Evolutionary conservation across 2,113 vertebrate genomes (phyloP).

Genomic region (Coreoperca whiteheadi): DNA sequence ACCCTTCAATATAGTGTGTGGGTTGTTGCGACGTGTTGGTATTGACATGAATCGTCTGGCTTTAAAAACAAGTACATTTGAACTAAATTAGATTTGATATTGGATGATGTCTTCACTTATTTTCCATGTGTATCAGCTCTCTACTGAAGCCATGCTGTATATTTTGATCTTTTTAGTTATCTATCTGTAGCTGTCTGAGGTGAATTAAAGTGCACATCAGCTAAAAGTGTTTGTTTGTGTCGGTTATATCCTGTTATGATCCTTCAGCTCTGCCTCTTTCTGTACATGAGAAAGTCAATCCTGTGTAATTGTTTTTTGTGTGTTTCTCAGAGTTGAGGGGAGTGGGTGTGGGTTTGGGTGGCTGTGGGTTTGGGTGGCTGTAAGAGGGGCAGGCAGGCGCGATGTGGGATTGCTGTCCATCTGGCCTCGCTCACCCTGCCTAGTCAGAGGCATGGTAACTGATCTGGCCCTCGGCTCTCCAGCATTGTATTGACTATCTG

Average conservation of each 20-base stretch:
- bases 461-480: conserved; percentile 61
- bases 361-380: conserved; percentile 31
- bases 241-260: conserved; percentile 26
- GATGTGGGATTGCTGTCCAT: conserved; percentile 50
- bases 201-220: conserved; percentile 4
- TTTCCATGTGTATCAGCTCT: neutral
- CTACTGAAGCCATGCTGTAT: neutral
- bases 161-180: conserved; percentile 11
- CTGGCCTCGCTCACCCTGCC: conserved; percentile 63
- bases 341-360: conserved; percentile 34
- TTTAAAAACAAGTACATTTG: neutral
- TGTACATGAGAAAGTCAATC: conserved; percentile 1
- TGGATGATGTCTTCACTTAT: neutral
- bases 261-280: neutral
- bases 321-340: neutral
- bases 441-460: conserved; percentile 55
- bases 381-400: neutral
- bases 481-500: conserved; percentile 61
- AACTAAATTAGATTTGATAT: neutral
- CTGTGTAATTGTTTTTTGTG: conserved; percentile 17
- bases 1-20: too few relatives aligned
- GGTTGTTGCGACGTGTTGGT: too few relatives aligned
- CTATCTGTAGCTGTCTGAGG: conserved; percentile 8
- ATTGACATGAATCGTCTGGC: too few relatives aligned
- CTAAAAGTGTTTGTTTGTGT: conserved; percentile 32